Evolutionary conservation across 2,888 invertebrate species (phyloP).

Genomic region (Phalangium opilio): DNA sequence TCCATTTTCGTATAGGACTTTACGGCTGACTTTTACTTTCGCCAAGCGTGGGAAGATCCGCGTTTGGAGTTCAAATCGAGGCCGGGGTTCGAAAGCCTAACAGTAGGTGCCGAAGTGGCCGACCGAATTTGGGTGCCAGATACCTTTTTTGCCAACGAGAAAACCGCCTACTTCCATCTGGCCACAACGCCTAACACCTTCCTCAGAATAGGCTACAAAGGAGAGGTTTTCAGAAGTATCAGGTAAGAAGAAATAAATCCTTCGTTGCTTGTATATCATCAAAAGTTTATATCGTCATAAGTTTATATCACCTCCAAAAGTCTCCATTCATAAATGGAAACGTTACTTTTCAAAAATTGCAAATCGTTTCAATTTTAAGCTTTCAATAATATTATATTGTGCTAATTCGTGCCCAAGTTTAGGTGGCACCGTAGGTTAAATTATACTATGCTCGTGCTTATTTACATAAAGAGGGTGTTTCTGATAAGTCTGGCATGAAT

Average conservation of each 20-base stretch:
- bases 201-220: conserved; percentile 87
- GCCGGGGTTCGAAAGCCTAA: conserved; percentile 74
- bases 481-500: too few species aligned
- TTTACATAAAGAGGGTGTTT: too few species aligned
- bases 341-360: too few species aligned
- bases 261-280: too few species aligned
- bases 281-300: too few species aligned
- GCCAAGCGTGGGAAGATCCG: conserved; percentile 96
- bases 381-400: too few species aligned
- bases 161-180: conserved; percentile 98
- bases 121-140: conserved; percentile 99
- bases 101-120: conserved; percentile 86
- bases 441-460: too few species aligned
- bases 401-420: too few species aligned
- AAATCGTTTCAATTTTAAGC: too few species aligned
- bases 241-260: conserved; percentile 55
- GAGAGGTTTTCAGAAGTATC: conserved; percentile 86
- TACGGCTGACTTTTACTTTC: conserved; percentile 96
- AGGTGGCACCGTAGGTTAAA: too few species aligned
- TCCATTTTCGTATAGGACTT: conserved; percentile 56
- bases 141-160: conserved; percentile 99
- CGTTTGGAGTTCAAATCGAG: conserved; percentile 80
- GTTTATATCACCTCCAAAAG: too few species aligned
- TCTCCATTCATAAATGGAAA: too few species aligned
- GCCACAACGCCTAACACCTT: conserved; percentile 99